Conservation (phyloP, 2,113 vertebrate species). For the Todiramphus chloris region DNA sequence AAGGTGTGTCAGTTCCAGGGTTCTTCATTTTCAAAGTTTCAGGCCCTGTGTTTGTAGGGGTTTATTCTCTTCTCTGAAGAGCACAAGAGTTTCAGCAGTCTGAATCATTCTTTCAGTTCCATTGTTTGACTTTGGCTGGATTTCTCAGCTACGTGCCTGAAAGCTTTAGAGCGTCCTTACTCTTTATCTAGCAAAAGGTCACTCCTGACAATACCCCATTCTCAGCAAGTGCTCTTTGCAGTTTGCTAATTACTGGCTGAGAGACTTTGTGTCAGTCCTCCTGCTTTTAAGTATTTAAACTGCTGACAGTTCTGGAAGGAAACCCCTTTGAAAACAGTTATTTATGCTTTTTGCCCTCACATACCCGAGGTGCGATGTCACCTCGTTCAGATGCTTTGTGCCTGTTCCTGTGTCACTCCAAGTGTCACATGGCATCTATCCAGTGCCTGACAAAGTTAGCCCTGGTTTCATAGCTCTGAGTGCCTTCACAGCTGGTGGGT, state of each 20-base stretch:
- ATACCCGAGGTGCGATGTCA: neutral
- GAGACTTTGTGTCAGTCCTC: neutral
- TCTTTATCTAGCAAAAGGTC: slow-evolving; percentile 21
- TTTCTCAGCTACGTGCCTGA: neutral
- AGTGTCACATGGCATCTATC: neutral
- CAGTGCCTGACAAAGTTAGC: neutral
- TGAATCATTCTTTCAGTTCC: slow-evolving; percentile 10
- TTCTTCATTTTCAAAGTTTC: neutral
- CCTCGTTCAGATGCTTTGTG: neutral
- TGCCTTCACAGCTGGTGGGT: neutral
- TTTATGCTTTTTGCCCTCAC: neutral
- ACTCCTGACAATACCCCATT: neutral
- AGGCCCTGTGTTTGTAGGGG: neutral
- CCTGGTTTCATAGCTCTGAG: neutral
- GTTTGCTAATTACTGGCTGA: neutral
- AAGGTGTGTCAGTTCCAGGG: neutral
- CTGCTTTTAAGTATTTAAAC: neutral
- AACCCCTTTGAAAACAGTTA: neutral
- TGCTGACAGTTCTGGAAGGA: neutral
- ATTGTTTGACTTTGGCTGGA: neutral
- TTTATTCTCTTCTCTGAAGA: neutral
- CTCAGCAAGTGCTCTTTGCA: neutral
- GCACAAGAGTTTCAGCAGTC: neutral
- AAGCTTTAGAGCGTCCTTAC: neutral
- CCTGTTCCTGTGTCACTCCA: neutral